Evolutionary conservation across 2,113 vertebrate genomes (phyloP), one percentile per base, ranked within the genome.

Genomic region (Indicator indicator): DNA sequence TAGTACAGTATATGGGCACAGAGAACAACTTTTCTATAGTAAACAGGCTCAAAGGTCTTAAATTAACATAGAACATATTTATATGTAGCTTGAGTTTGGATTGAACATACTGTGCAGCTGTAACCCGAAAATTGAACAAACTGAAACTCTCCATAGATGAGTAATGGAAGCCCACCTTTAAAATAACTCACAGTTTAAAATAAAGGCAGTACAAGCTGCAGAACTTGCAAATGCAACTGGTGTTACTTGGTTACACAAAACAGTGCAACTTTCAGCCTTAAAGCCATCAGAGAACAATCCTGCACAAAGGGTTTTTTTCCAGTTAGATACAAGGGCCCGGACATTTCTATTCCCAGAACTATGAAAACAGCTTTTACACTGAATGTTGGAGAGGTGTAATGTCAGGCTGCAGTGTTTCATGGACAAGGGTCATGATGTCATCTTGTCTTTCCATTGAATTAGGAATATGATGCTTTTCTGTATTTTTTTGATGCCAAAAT

Each of bases 1-100:
- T 81, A 69, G 91, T 44, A 58, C 85, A 95, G 88, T 36, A 55
- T 91, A 93, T 63, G 91, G 70, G 81, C 9, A 11, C 54, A 44
- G 6, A 81, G 76, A 78, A 68, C 33, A 70, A 46, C 48, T 95
- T 71, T 81, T 95, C 94, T 90, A 86, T 94, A 86, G 87, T 65
- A 94, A 94, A 95, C 85, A 96, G 73, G 44, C 81, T 78, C 8
- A 0, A 75, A 75, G 84, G 58, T 23, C 91, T 81, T 48, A 77
- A 91, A 77, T 89, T 89, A 88, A 64, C 62, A 72, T 7, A 44
- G 32, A 85, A 83, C 9, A 12, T 59, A 74, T 71, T 89, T 93
- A 70, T 54, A 19, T 21, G 75, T 3, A 67, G 55, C 63, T 84
- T 27, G 70, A 70, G 30, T 48, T 85, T 36, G 82, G 69, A 33